These are phyloP conservation scores for Penaeus indicus DNA, from an alignment of 1,140 invertebrate genomes.

Conservation along the genomic window DNA sequence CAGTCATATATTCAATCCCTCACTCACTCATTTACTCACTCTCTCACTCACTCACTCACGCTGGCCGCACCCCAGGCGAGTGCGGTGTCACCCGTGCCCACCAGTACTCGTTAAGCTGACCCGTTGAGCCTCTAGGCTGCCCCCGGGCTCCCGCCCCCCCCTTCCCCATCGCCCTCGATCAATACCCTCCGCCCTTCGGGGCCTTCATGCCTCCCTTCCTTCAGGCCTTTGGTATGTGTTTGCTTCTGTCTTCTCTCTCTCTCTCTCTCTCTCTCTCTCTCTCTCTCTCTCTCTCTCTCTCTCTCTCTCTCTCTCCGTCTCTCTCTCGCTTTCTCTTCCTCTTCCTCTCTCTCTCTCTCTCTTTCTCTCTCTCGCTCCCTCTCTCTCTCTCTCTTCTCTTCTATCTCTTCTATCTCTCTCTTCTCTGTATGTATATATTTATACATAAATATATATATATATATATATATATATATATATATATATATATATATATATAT, in stretches of 20 bases:
- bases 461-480: too few species aligned
- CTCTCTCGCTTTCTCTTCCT: too few species aligned
- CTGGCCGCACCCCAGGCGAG: background rate
- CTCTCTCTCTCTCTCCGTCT: too few species aligned
- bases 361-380: too few species aligned
- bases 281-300: background rate
- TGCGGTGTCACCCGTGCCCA: conserved; percentile 30
- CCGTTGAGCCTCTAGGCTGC: conserved; percentile 6
- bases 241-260: conserved; percentile 24
- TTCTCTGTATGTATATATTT: too few species aligned
- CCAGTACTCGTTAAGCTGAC: conserved; percentile 48
- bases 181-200: conserved; percentile 43
- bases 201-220: conserved; percentile 28
- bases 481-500: too few species aligned
- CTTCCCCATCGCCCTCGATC: conserved; percentile 39
- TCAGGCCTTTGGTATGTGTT: background rate
- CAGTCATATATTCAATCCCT: too few species aligned
- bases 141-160: background rate
- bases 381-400: too few species aligned
- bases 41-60: background rate
- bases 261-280: conserved; percentile 17
- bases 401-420: too few species aligned
- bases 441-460: too few species aligned
- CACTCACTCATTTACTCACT: background rate
- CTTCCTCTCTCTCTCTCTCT: too few species aligned